Conservation (phyloP, 2,888 invertebrate species). For the Tetanocera ferruginea region DNA sequence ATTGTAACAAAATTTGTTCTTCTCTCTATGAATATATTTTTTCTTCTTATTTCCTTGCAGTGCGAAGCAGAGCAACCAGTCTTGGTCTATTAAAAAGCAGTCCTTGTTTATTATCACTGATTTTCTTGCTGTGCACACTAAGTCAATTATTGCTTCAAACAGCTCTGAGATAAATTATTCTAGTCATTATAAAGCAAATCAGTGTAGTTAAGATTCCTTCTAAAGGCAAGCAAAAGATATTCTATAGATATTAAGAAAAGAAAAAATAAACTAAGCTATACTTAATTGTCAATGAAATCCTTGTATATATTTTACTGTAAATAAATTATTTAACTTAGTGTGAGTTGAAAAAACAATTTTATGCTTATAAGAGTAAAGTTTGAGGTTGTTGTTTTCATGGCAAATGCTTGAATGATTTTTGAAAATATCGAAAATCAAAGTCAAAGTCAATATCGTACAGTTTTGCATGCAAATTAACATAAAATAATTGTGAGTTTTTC, state of each 20-base stretch:
- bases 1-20: background rate
- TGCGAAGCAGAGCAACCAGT: slow-evolving; percentile 56
- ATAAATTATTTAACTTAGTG: background rate
- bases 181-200: background rate
- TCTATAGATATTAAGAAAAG: background rate
- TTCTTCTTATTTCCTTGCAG: slow-evolving; percentile 44
- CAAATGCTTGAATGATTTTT: no score
- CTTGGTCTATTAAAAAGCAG: slow-evolving; percentile 47
- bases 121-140: slow-evolving; percentile 41
- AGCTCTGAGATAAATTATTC: slow-evolving; percentile 53
- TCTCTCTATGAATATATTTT: slow-evolving; percentile 23
- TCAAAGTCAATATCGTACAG: no score
- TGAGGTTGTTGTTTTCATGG: no score
- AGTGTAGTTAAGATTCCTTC: background rate
- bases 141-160: slow-evolving; percentile 59
- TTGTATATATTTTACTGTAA: background rate
- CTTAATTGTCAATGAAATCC: background rate
- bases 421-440: no score
- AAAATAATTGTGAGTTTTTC: no score
- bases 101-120: slow-evolving; percentile 43
- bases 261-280: background rate
- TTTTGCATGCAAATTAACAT: no score
- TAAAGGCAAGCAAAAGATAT: background rate
- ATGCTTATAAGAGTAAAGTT: no score
- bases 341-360: no score